Evolutionary conservation across 1,140 invertebrate species (phyloP).

Genomic region (Neodiprion pinetum): DNA sequence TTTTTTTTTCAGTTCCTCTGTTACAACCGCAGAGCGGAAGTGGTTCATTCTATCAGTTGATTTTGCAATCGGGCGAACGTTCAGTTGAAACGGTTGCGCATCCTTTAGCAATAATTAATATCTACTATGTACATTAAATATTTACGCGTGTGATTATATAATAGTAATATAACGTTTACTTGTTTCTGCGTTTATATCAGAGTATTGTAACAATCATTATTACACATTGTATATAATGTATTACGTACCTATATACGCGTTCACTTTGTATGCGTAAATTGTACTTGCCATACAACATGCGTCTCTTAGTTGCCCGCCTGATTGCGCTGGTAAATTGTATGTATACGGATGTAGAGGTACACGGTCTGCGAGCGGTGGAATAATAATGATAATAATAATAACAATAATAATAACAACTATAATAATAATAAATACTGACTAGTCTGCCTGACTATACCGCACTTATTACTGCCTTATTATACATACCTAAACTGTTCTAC

Average conservation of each 20-base stretch:
- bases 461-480: too few relatives aligned
- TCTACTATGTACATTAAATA: background rate
- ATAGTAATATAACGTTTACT: background rate
- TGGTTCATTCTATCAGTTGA: background rate
- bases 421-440: slow-evolving; percentile 44
- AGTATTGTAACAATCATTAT: too few relatives aligned
- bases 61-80: background rate
- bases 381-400: slow-evolving; percentile 20
- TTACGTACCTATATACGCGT: too few relatives aligned
- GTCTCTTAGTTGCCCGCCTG: background rate
- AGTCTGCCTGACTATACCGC: slow-evolving; percentile 26
- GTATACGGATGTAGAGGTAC: too few relatives aligned
- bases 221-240: too few relatives aligned
- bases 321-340: background rate
- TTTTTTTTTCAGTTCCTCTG: too few relatives aligned
- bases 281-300: too few relatives aligned
- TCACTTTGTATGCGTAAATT: too few relatives aligned
- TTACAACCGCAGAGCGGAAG: too few relatives aligned
- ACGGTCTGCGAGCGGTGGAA: slow-evolving; percentile 9
- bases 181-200: too few relatives aligned
- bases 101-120: background rate
- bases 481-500: too few relatives aligned
- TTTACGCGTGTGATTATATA: background rate
- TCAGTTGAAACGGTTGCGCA: background rate
- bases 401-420: slow-evolving; percentile 13